Evolutionary conservation across 2,113 vertebrate species (phyloP).

Genomic region (Xenotilapia caudafasciata): DNA sequence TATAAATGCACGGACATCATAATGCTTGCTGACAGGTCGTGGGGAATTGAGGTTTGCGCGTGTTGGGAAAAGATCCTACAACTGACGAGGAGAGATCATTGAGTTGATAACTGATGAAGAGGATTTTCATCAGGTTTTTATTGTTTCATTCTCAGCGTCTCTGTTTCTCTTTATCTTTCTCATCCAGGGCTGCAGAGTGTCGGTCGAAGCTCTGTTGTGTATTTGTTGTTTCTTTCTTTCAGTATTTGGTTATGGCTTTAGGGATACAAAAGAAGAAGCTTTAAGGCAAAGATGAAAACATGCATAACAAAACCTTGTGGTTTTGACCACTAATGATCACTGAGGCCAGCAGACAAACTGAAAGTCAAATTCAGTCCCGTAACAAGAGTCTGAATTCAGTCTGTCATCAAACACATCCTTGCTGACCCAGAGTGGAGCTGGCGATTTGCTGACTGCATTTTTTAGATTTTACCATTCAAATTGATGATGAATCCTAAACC

Average conservation of each 20-base stretch:
- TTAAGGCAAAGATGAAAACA: accelerated
- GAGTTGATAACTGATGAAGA: not conserved
- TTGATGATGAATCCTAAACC: not conserved
- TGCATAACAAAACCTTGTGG: not conserved
- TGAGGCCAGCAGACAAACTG: not conserved
- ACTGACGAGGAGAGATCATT: not conserved
- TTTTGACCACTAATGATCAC: not conserved
- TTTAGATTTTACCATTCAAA: not conserved
- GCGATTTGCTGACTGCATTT: not conserved
- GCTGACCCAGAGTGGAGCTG: not conserved
- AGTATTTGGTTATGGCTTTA: not conserved
- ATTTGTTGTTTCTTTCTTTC: not conserved
- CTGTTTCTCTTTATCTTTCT: not conserved
- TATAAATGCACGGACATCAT: not conserved
- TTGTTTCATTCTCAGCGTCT: not conserved
- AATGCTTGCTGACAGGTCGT: not conserved
- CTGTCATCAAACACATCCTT: not conserved
- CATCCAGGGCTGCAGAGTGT: not conserved
- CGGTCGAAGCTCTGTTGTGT: not conserved
- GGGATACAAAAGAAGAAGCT: not conserved
- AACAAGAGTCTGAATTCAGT: not conserved
- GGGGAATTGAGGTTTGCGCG: not conserved
- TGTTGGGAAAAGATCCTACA: not conserved
- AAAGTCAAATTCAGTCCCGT: not conserved
- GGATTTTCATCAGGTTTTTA: not conserved